Conservation (phyloP, 2,797 vertebrate genomes). For the Aeoliscus strigatus region DNA sequence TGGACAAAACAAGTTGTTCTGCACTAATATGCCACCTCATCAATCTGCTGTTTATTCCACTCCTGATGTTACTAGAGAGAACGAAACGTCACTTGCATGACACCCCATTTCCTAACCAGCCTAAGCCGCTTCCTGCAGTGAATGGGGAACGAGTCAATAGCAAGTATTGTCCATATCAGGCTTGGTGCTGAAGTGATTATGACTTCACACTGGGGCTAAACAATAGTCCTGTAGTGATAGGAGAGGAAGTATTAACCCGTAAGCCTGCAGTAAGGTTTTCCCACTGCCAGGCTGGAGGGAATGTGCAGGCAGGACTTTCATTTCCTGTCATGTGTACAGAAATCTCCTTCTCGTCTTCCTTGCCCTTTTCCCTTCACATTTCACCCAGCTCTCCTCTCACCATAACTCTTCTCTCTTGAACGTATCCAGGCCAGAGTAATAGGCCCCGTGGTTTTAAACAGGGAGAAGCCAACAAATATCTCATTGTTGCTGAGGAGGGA, state of each 20-base stretch:
- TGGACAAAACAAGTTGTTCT: too few relatives aligned
- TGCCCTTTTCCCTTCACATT: constrained; percentile 31
- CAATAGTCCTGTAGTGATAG: constrained; percentile 30
- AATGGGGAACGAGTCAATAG: constrained; percentile 36
- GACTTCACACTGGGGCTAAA: constrained; percentile 44
- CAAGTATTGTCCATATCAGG: constrained; percentile 45
- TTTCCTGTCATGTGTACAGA: too few relatives aligned
- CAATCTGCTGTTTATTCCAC: too few relatives aligned
- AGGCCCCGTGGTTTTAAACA: too few relatives aligned
- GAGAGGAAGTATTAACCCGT: constrained; percentile 56
- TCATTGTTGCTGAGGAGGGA: constrained; percentile 56
- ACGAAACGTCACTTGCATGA: too few relatives aligned
- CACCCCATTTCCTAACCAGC: constrained; percentile 6
- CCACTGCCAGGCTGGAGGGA: constrained; percentile 29
- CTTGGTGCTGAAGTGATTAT: constrained; percentile 25
- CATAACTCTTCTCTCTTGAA: constrained; percentile 38
- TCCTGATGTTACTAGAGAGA: too few relatives aligned
- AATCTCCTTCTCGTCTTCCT: neutral
- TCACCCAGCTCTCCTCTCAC: constrained; percentile 21
- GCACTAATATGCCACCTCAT: too few relatives aligned
- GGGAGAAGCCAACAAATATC: constrained; percentile 51
- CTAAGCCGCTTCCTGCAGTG: constrained; percentile 14
- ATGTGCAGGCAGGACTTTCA: too few relatives aligned
- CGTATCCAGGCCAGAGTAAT: constrained; percentile 26
- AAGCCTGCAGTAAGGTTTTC: constrained; percentile 48